phyloP scores from a whole-genome alignment of 2,113 vertebrate genomes.

The Crotalus viridis region DNA sequence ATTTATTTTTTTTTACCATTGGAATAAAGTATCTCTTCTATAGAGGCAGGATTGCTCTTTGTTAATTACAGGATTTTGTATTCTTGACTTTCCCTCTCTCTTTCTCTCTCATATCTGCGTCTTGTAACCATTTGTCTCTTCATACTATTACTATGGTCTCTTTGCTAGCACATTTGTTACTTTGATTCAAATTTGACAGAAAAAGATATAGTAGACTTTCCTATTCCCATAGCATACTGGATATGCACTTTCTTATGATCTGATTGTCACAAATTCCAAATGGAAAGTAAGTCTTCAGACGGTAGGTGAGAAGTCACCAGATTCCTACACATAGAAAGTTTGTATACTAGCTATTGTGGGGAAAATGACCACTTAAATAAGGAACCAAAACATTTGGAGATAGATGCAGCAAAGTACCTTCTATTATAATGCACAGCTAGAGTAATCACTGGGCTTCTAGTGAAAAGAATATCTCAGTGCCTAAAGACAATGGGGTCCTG shows the following conservation, averaged over 20 bases:
- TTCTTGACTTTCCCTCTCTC: neutral
- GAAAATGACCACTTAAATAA: neutral
- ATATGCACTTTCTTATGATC: neutral
- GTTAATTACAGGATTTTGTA: neutral
- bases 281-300: too few species aligned
- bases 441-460: neutral
- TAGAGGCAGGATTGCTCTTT: neutral
- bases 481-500: too few species aligned
- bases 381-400: neutral
- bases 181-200: neutral
- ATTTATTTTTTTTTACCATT: neutral
- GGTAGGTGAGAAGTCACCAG: too few species aligned
- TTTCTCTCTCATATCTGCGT: neutral
- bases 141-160: too few species aligned
- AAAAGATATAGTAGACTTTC: neutral
- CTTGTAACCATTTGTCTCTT: neutral
- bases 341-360: neutral
- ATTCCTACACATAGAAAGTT: neutral
- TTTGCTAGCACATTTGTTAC: neutral
- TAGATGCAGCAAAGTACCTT: neutral
- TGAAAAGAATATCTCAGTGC: neutral
- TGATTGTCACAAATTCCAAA: too few species aligned
- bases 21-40: neutral
- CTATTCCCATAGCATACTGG: neutral
- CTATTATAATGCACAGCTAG: neutral